Percentiles rank a stretch among this genome's conserved stretches.
phyloP scores from a whole-genome alignment of 2,888 invertebrate genomes.

The Eristalinus sepulchralis region DNA sequence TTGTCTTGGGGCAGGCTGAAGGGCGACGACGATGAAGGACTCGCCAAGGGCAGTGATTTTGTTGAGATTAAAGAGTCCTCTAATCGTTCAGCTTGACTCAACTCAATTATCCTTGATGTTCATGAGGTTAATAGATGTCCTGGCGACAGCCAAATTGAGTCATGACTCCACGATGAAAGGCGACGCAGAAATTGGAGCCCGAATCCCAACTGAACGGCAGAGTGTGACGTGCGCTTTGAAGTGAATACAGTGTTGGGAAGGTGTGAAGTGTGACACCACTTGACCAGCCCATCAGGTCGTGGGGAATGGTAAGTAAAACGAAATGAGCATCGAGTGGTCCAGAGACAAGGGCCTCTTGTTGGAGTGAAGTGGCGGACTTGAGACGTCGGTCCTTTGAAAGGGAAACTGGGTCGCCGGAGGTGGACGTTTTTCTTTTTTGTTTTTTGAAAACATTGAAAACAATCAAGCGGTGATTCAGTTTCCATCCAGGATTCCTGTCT shows the following conservation, averaged over 20 bases:
- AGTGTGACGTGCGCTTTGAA: neutral
- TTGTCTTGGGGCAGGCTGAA: conserved; percentile 6
- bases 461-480: neutral
- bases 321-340: neutral
- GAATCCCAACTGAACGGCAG: neutral
- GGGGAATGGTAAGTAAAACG: neutral
- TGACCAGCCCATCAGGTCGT: neutral
- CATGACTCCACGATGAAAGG: neutral
- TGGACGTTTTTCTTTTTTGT: too few relatives aligned
- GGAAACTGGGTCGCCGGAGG: neutral
- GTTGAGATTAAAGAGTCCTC: neutral
- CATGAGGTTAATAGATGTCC: neutral
- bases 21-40: neutral
- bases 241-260: neutral
- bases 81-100: neutral
- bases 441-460: neutral
- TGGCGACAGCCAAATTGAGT: neutral
- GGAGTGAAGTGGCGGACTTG: neutral
- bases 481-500: too few relatives aligned
- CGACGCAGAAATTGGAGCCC: neutral
- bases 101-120: neutral
- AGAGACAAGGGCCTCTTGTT: neutral
- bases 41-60: neutral
- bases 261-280: neutral
- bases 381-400: neutral